Percentiles rank a stretch among this genome's conserved stretches.
phyloP scores from a whole-genome alignment of 2,888 invertebrate species.

The Deilephila elpenor region DNA sequence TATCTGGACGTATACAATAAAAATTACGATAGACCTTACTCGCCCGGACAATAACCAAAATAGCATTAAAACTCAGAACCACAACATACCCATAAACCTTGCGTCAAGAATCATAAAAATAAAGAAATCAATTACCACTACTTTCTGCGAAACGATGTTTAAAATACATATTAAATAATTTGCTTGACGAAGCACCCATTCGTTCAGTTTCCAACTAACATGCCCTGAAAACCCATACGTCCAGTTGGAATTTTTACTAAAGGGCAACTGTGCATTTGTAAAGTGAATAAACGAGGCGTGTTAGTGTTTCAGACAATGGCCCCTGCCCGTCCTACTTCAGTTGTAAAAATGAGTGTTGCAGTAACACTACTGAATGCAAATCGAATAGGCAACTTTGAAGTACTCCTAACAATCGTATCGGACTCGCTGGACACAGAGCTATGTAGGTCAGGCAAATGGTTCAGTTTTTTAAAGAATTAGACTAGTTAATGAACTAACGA shows the following conservation, averaged over 20 bases:
- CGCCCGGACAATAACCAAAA: too few species aligned
- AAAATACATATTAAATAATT: too few species aligned
- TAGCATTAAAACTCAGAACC: too few species aligned
- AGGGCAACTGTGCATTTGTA: background rate
- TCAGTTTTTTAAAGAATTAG: constrained; percentile 37
- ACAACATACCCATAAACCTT: too few species aligned
- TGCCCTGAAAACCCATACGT: background rate
- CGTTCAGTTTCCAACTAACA: too few species aligned
- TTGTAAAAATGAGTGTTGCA: constrained; percentile 70
- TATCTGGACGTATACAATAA: too few species aligned
- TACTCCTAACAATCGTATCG: constrained; percentile 71
- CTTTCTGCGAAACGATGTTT: too few species aligned
- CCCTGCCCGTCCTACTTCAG: constrained; percentile 58
- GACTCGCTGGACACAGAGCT: constrained; percentile 46
- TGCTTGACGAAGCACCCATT: too few species aligned
- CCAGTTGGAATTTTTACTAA: background rate
- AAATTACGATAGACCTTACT: too few species aligned
- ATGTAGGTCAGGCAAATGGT: constrained; percentile 1
- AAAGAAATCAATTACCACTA: too few species aligned
- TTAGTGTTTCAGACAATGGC: constrained; percentile 25
- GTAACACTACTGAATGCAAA: constrained; percentile 69
- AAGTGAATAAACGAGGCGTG: constrained; percentile 14
- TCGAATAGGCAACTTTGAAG: constrained; percentile 74
- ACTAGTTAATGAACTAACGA: background rate
- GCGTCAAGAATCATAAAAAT: too few species aligned